Conservation (phyloP, 1,140 invertebrate genomes). For the Zaprionus africanus region DNA sequence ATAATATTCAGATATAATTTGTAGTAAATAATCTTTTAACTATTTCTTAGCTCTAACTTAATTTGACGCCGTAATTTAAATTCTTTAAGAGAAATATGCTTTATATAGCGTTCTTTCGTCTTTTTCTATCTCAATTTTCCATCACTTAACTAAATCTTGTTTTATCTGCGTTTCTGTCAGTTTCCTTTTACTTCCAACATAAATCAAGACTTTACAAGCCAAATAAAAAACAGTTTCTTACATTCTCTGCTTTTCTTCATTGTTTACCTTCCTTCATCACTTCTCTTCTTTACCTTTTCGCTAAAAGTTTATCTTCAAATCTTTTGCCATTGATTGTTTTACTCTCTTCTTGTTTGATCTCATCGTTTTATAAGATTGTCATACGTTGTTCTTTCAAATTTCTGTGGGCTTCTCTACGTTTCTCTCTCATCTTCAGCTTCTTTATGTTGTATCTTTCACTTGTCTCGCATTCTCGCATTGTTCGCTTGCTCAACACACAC, state of each 20-base stretch:
- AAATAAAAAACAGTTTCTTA: constrained; percentile 3
- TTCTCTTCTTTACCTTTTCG: constrained; percentile 8
- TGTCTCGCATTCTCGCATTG: constrained; percentile 14
- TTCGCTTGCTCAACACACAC: constrained; percentile 8
- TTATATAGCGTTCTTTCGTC: too few species aligned
- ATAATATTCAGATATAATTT: too few species aligned
- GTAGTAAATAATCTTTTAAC: too few species aligned
- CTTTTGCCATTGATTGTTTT: constrained; percentile 11
- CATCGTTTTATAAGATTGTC: constrained; percentile 10
- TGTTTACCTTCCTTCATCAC: background rate
- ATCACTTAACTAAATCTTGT: background rate
- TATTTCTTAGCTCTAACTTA: too few species aligned
- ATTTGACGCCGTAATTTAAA: too few species aligned
- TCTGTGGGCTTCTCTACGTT: background rate
- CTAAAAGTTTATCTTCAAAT: constrained; percentile 21
- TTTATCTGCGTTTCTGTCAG: background rate
- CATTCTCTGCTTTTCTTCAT: constrained; percentile 21
- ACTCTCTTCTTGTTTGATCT: background rate
- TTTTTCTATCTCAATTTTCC: too few species aligned
- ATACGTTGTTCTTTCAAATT: constrained; percentile 9
- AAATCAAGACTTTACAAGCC: background rate
- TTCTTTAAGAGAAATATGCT: too few species aligned
- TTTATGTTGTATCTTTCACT: constrained; percentile 4
- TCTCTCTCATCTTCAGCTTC: constrained; percentile 2
- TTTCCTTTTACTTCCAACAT: background rate